Conservation (phyloP, 1,140 invertebrate genomes). For the Elysia chlorotica region DNA sequence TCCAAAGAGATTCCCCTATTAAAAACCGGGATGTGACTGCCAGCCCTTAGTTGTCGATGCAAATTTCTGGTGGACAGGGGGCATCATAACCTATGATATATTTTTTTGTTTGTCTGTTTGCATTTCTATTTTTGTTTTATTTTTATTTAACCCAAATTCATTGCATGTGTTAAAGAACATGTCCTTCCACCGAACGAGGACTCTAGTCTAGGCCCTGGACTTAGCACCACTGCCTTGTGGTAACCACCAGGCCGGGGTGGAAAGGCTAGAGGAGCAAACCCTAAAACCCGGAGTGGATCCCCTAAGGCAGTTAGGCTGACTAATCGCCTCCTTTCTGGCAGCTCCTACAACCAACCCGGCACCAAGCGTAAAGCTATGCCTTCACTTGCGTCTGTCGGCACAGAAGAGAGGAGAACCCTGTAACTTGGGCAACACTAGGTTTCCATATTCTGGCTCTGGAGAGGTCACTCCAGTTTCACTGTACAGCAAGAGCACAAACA, state of each 20-base stretch:
- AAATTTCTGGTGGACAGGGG: no score
- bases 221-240: no score
- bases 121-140: no score
- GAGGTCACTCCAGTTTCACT: neutral
- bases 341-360: neutral
- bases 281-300: neutral
- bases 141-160: no score
- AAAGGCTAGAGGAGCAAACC: neutral
- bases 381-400: neutral
- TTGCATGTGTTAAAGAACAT: no score
- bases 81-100: no score
- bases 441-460: neutral
- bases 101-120: no score
- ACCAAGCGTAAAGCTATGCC: neutral
- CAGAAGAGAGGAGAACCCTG: neutral
- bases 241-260: neutral
- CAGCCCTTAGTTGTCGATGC: no score
- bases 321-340: neutral
- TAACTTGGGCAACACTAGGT: neutral
- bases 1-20: no score
- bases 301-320: neutral
- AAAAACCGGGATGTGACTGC: no score
- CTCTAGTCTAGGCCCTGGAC: no score
- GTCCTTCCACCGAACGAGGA: no score
- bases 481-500: neutral